These are phyloP conservation scores for Stenchaetothrips biformis DNA, from an alignment of 2,888 invertebrate genomes.

Conservation along the genomic window DNA sequence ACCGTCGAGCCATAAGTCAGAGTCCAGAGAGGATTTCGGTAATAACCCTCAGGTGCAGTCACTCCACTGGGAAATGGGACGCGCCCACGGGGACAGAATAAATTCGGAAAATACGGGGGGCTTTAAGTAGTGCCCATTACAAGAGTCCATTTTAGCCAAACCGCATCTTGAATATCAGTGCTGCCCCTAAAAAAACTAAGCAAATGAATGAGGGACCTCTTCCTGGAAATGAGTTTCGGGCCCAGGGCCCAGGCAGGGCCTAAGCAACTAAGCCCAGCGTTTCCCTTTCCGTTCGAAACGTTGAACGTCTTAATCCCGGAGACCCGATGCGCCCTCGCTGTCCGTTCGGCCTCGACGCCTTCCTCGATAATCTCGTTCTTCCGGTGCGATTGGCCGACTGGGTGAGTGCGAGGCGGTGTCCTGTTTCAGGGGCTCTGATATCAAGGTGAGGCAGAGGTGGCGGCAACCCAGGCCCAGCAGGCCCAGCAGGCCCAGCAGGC, in stretches of 20 bases:
- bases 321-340: not conserved
- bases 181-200: too few relatives aligned
- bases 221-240: too few relatives aligned
- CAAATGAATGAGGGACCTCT: too few relatives aligned
- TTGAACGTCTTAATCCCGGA: not conserved
- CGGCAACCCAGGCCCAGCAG: not conserved
- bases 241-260: too few relatives aligned
- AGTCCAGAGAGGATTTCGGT: not conserved
- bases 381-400: not conserved
- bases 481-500: not conserved
- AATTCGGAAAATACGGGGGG: too few relatives aligned
- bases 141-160: too few relatives aligned
- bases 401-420: not conserved
- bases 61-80: too few relatives aligned
- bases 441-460: not conserved
- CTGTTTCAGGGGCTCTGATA: slow-evolving; percentile 5
- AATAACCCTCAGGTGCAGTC: not conserved
- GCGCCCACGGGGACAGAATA: too few relatives aligned
- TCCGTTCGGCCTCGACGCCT: not conserved
- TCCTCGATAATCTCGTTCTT: not conserved
- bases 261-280: not conserved
- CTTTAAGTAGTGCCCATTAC: too few relatives aligned
- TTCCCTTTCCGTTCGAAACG: not conserved
- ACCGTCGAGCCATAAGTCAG: not conserved
- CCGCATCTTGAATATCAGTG: too few relatives aligned